phyloP scores from a whole-genome alignment of 2,888 invertebrate species.

The Orchesellides sinensis region DNA sequence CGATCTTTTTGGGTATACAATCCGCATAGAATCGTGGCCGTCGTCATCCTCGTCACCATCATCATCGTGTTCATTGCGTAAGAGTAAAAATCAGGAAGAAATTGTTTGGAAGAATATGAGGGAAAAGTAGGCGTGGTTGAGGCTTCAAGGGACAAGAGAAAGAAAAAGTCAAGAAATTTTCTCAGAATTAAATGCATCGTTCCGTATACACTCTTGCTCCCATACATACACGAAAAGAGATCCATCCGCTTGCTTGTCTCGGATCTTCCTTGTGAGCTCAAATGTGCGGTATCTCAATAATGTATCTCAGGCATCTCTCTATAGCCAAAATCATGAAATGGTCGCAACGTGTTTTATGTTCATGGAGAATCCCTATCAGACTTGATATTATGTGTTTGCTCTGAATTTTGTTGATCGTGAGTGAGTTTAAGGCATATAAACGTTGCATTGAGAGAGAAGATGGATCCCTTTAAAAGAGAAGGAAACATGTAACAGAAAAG shows the following conservation, averaged over 20 bases:
- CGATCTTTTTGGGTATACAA: slow-evolving; percentile 10
- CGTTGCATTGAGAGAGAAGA: too few species aligned
- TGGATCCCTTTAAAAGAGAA: too few species aligned
- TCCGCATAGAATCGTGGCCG: slow-evolving; percentile 23
- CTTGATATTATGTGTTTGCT: too few species aligned
- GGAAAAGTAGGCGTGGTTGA: slow-evolving; percentile 74
- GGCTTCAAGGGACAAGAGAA: slow-evolving; percentile 73
- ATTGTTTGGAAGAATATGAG: slow-evolving; percentile 73
- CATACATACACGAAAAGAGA: not conserved
- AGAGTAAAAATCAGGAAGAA: slow-evolving; percentile 69
- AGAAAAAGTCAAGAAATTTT: slow-evolving; percentile 73
- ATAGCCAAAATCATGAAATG: too few species aligned
- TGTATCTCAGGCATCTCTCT: not conserved
- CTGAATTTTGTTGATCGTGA: too few species aligned
- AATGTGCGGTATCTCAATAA: not conserved
- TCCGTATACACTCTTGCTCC: not conserved
- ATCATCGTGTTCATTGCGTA: slow-evolving; percentile 33
- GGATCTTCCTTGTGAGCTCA: not conserved
- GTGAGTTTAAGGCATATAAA: too few species aligned
- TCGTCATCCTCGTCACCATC: slow-evolving; percentile 35
- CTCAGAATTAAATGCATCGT: slow-evolving; percentile 72
- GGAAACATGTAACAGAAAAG: too few species aligned
- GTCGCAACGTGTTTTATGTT: too few species aligned
- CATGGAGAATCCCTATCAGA: too few species aligned
- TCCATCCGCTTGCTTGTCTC: not conserved